Percentiles rank a stretch among this genome's conserved stretches.
phyloP scores from a whole-genome alignment of 2,888 invertebrate species.

The Keiferia lycopersicella region DNA sequence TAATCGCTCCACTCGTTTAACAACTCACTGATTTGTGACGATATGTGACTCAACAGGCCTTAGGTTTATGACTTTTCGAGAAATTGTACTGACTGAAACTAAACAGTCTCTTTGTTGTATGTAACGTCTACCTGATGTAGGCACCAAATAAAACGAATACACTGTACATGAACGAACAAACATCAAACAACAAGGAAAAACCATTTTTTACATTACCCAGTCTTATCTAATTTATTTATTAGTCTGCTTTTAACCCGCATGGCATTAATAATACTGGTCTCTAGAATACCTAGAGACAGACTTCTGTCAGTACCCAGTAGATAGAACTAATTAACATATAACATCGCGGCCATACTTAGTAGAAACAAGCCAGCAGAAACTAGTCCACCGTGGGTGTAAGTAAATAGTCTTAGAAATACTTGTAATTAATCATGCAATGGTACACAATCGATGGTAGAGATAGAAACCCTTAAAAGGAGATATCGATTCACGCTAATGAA shows the following conservation, averaged over 20 bases:
- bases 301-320: conserved; percentile 14
- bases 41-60: conserved; percentile 42
- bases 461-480: conserved; percentile 49
- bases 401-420: conserved; percentile 37
- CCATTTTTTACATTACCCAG: conserved; percentile 11
- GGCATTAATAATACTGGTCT: conserved; percentile 22
- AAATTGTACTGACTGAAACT: conserved; percentile 37
- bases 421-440: conserved; percentile 48
- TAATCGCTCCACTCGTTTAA: conserved; percentile 51
- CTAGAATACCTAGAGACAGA: conserved; percentile 20
- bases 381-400: conserved; percentile 45
- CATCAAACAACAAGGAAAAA: conserved; percentile 21
- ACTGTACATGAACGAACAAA: neutral
- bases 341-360: conserved; percentile 23
- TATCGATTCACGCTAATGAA: conserved; percentile 46
- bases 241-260: conserved; percentile 24
- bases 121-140: conserved; percentile 14
- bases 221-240: conserved; percentile 26
- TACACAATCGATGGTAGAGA: conserved; percentile 44
- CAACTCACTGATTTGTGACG: conserved; percentile 47
- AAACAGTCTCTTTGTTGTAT: conserved; percentile 35
- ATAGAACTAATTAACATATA: conserved; percentile 27
- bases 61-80: conserved; percentile 43
- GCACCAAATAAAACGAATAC: neutral
- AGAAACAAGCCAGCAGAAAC: conserved; percentile 27